A percentile compares a stretch with the other conserved stretches of the same genome.
Evolutionary conservation across 1,140 invertebrate species (phyloP).

Genomic region (Pissodes strobi): DNA sequence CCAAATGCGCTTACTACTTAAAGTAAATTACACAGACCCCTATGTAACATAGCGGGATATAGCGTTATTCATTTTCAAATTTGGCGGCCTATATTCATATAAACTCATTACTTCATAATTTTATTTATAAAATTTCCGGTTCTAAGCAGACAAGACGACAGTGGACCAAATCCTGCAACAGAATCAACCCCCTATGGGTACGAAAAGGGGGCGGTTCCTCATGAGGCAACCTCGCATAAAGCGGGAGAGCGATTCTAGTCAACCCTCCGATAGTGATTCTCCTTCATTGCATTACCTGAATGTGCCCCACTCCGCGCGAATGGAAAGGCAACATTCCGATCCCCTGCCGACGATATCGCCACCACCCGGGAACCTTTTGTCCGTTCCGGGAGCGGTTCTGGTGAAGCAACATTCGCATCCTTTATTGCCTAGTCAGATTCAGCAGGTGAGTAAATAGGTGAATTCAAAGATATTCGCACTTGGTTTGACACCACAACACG

Average conservation of each 20-base stretch:
- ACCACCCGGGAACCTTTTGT: slow-evolving; percentile 61
- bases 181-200: slow-evolving; percentile 57
- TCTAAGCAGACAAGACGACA: slow-evolving; percentile 23
- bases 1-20: too few relatives aligned
- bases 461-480: too few relatives aligned
- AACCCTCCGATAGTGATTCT: slow-evolving; percentile 59
- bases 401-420: slow-evolving; percentile 72
- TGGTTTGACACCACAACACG: too few relatives aligned
- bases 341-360: slow-evolving; percentile 58
- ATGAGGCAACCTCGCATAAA: slow-evolving; percentile 71
- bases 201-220: slow-evolving; percentile 64
- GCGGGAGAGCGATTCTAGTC: slow-evolving; percentile 62
- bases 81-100: too few relatives aligned
- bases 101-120: too few relatives aligned
- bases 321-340: slow-evolving; percentile 65
- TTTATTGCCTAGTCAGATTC: slow-evolving; percentile 61
- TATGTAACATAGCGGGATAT: too few relatives aligned
- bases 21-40: too few relatives aligned
- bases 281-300: slow-evolving; percentile 55
- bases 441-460: slow-evolving; percentile 41
- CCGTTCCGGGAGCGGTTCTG: slow-evolving; percentile 63
- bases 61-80: background rate
- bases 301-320: slow-evolving; percentile 56
- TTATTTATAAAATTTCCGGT: too few relatives aligned
- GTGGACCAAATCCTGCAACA: slow-evolving; percentile 31